Conservation (phyloP, 2,797 vertebrate species). For the Sitta carolinensis region DNA sequence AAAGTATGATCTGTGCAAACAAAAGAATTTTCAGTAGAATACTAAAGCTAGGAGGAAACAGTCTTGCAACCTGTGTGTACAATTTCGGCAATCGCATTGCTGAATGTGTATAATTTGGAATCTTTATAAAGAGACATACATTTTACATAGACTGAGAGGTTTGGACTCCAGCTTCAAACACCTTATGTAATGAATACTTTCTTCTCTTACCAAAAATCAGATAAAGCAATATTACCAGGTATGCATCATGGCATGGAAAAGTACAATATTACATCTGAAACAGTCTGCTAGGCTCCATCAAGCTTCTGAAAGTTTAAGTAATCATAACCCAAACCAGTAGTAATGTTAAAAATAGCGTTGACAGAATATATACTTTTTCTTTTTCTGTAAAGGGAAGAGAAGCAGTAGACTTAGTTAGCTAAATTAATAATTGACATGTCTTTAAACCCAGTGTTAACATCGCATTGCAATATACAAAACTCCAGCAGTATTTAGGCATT, state of each 20-base stretch:
- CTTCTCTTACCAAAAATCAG: background rate
- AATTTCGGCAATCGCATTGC: accelerated
- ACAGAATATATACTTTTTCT: background rate
- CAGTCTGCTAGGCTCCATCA: background rate
- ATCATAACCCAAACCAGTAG: background rate
- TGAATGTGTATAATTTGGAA: background rate
- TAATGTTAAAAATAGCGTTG: background rate
- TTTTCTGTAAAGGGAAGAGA: background rate
- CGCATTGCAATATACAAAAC: background rate
- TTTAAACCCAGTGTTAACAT: background rate
- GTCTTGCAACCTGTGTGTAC: background rate
- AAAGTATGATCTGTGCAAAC: background rate
- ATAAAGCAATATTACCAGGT: background rate
- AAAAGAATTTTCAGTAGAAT: background rate
- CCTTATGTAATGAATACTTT: background rate
- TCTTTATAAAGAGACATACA: background rate
- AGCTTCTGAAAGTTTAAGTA: background rate
- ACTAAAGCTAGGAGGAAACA: background rate
- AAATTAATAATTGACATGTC: background rate
- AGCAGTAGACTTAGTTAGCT: background rate
- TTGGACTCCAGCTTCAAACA: background rate
- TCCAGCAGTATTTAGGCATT: background rate
- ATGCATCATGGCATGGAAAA: background rate
- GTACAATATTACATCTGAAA: background rate
- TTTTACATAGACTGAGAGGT: background rate